These are phyloP conservation scores for Chlorocebus sabaeus DNA, from an alignment of 2,113 vertebrate species.

Conservation along the genomic window DNA sequence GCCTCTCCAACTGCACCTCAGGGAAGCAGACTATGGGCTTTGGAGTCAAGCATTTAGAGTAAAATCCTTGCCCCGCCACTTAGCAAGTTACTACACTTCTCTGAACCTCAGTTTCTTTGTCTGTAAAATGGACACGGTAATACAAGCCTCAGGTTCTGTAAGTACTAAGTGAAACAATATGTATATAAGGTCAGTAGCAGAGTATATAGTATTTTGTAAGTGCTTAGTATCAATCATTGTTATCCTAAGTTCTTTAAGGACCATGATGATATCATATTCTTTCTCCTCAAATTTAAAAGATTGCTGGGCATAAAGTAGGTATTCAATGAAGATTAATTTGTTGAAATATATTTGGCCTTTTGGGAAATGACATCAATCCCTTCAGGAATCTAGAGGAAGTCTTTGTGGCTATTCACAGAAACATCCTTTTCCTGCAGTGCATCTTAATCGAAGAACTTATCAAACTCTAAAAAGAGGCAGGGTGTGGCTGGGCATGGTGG, in stretches of 20 bases:
- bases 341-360: neutral
- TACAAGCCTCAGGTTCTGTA: neutral
- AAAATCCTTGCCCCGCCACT: neutral
- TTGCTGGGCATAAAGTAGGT: neutral
- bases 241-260: neutral
- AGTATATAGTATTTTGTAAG: neutral
- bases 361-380: neutral
- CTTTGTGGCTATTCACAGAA: neutral
- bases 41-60: neutral
- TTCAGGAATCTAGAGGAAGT: neutral
- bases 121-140: neutral
- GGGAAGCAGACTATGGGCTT: neutral
- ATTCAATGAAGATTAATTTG: neutral
- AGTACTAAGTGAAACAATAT: neutral
- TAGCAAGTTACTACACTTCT: neutral
- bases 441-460: neutral
- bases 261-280: neutral
- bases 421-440: neutral
- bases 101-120: neutral
- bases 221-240: neutral
- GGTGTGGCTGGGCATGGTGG: fast-evolving
- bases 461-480: neutral
- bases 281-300: neutral
- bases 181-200: neutral
- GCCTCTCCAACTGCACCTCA: neutral